A percentile compares a stretch with the other conserved stretches of the same genome.
Evolutionary conservation across 1,140 invertebrate species (phyloP).

Genomic region (Cardiocondyla obscurior): DNA sequence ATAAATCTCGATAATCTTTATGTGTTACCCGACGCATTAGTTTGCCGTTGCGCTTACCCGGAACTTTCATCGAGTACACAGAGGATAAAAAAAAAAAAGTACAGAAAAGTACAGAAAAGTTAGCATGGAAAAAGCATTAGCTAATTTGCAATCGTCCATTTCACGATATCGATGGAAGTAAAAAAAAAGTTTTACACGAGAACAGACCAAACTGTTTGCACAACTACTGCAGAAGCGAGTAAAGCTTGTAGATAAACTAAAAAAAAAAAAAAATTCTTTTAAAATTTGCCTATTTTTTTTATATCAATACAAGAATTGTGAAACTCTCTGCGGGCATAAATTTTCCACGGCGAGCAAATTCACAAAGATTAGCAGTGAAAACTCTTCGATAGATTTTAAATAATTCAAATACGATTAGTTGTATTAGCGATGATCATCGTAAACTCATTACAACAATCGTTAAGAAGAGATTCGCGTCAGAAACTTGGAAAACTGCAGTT

Average conservation of each 20-base stretch:
- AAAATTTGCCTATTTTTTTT: neutral
- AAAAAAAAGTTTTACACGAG: neutral
- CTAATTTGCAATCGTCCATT: constrained; percentile 33
- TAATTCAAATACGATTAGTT: constrained; percentile 3
- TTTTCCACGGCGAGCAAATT: too few relatives aligned
- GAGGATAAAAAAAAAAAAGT: constrained; percentile 2
- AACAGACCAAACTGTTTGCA: neutral
- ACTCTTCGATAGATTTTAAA: neutral
- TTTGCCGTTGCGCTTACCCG: neutral
- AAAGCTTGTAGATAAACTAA: constrained; percentile 3
- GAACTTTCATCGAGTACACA: constrained; percentile 20
- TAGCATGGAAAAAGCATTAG: constrained; percentile 18
- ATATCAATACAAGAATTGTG: neutral
- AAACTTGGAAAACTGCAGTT: constrained; percentile 39
- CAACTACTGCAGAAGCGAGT: neutral
- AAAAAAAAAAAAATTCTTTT: neutral
- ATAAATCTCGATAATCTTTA: constrained; percentile 42
- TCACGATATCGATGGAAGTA: neutral
- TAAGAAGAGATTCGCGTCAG: neutral
- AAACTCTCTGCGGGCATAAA: neutral
- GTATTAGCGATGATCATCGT: constrained; percentile 15
- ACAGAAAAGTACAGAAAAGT: constrained; percentile 14
- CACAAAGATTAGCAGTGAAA: neutral
- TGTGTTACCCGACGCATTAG: neutral
- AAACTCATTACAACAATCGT: constrained; percentile 38